phyloP scores from a whole-genome alignment of 1,140 invertebrate species.

The Plectrocnemia conspersa region DNA sequence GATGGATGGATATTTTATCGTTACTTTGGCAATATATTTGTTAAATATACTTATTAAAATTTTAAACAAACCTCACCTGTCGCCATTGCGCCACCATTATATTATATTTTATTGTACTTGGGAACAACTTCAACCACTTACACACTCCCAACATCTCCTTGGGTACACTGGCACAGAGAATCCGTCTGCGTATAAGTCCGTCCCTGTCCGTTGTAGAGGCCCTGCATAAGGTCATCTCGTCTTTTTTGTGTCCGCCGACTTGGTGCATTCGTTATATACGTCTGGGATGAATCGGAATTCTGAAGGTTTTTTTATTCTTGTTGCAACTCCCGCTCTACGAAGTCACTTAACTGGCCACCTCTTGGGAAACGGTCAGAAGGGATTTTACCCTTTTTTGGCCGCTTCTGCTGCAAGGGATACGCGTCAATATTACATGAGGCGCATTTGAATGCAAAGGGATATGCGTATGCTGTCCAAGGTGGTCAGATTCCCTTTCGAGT shows the following conservation, averaged over 20 bases:
- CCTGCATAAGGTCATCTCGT: conserved; percentile 3
- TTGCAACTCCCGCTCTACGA: conserved; percentile 6
- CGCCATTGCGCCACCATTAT: conserved; percentile 23
- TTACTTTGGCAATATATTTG: neutral
- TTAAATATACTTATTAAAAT: neutral
- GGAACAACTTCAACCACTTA: conserved; percentile 11
- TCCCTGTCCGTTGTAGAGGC: conserved; percentile 17
- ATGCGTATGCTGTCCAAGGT: neutral
- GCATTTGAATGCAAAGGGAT: neutral
- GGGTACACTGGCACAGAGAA: neutral
- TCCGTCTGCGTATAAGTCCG: neutral
- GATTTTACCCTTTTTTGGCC: conserved; percentile 27
- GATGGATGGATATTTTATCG: too few relatives aligned
- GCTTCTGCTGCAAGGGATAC: too few relatives aligned
- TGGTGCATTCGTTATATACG: conserved; percentile 30
- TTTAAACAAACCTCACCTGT: neutral
- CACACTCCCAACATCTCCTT: conserved; percentile 5
- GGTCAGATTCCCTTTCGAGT: too few relatives aligned
- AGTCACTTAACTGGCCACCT: conserved; percentile 19
- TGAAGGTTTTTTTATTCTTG: conserved; percentile 23
- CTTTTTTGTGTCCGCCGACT: conserved; percentile 27
- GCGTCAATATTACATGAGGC: neutral
- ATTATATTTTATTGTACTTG: conserved; percentile 31
- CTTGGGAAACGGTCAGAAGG: conserved; percentile 15
- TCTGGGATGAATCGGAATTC: conserved; percentile 33